A percentile compares a stretch with the other conserved stretches of the same genome.
Conservation (phyloP, 1,140 invertebrate genomes). For the Drosophila novamexicana region DNA sequence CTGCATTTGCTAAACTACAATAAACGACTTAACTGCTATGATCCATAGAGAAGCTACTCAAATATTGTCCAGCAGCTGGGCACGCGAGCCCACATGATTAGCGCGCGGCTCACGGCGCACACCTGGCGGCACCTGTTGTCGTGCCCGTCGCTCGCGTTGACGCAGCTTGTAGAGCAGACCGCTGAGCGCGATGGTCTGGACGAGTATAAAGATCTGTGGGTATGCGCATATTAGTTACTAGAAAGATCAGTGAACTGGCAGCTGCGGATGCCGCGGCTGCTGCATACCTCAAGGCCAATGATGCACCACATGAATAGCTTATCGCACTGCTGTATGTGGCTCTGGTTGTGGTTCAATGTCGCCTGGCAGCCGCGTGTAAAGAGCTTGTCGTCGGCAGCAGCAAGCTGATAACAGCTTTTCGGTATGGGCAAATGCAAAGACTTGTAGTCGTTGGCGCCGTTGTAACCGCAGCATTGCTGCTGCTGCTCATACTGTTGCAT, state of each 20-base stretch:
- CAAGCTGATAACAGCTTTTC: slow-evolving; percentile 71
- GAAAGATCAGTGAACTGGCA: slow-evolving; percentile 25
- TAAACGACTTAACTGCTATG: slow-evolving; percentile 51
- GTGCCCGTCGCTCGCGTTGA: slow-evolving; percentile 36
- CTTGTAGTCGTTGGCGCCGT: slow-evolving; percentile 64
- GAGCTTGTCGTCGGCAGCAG: slow-evolving; percentile 33
- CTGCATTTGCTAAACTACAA: slow-evolving; percentile 52
- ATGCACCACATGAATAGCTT: slow-evolving; percentile 73
- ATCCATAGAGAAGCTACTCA: slow-evolving; percentile 12
- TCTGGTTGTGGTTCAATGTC: slow-evolving; percentile 45
- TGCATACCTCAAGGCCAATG: slow-evolving; percentile 70
- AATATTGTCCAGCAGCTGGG: slow-evolving; percentile 56
- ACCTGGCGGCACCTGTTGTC: slow-evolving; percentile 64
- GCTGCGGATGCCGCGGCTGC: slow-evolving; percentile 9
- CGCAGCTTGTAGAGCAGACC: slow-evolving; percentile 61
- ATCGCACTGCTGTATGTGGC: slow-evolving; percentile 62
- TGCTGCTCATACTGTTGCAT: slow-evolving; percentile 61
- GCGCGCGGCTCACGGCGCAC: slow-evolving; percentile 61
- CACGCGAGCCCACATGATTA: slow-evolving; percentile 62
- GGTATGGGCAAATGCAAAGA: slow-evolving; percentile 61
- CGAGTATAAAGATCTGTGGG: slow-evolving; percentile 59
- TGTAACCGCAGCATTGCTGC: slow-evolving; percentile 65
- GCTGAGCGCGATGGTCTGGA: slow-evolving; percentile 61
- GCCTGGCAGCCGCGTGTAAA: slow-evolving; percentile 58
- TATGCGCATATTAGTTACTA: not conserved